Percentiles rank a stretch among this genome's conserved stretches.
Evolutionary conservation across 2,113 vertebrate genomes (phyloP).

Genomic region (Microcebus jonahi): DNA sequence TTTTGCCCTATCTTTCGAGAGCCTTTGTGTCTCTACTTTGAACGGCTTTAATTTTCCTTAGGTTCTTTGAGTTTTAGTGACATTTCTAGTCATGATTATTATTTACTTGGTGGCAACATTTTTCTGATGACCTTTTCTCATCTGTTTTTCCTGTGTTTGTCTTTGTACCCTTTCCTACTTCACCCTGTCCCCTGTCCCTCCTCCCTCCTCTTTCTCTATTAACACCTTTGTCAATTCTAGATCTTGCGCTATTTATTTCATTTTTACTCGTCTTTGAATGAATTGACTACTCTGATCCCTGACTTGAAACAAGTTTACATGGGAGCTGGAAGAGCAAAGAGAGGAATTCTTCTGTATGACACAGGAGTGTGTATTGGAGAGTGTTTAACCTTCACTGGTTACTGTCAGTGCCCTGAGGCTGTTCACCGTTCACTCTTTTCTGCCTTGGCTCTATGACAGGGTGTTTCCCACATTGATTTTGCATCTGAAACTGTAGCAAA

Average conservation of each 20-base stretch:
- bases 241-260: neutral
- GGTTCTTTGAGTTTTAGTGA: neutral
- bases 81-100: neutral
- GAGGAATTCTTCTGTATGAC: too few species aligned
- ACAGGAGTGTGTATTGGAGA: neutral
- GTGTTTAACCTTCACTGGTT: accelerated
- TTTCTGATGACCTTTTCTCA: neutral
- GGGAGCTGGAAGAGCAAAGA: neutral
- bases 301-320: too few species aligned
- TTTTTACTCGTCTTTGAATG: neutral
- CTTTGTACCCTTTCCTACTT: neutral
- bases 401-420: neutral
- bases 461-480: neutral
- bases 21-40: neutral
- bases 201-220: neutral
- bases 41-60: neutral
- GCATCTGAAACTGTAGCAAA: neutral
- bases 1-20: neutral
- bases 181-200: too few species aligned
- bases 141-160: neutral
- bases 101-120: neutral
- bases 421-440: accelerated
- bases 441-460: neutral
- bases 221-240: neutral
- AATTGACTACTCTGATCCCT: neutral